These are phyloP conservation scores for Andrena camellia DNA, from an alignment of 2,888 invertebrate genomes.

Conservation along the genomic window DNA sequence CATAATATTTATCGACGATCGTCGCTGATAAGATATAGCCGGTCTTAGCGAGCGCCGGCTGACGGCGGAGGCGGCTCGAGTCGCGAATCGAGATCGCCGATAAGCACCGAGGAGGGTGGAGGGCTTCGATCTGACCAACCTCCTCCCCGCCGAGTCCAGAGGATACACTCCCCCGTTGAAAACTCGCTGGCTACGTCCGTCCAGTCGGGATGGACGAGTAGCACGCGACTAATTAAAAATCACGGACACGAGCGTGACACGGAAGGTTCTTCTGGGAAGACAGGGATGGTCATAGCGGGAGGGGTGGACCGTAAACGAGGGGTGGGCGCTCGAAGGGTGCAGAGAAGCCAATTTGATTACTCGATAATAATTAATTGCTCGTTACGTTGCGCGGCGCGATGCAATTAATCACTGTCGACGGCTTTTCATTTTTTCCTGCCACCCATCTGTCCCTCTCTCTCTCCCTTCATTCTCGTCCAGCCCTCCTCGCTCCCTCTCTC, in stretches of 20 bases:
- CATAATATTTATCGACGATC: conserved; percentile 71
- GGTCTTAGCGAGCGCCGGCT: conserved; percentile 16
- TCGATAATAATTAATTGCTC: conserved; percentile 81
- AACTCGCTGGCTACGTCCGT: conserved; percentile 18
- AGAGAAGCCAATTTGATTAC: conserved; percentile 75
- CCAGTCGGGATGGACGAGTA: not conserved
- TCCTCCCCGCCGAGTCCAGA: not conserved
- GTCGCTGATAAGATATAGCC: conserved; percentile 54
- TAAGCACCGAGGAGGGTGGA: conserved; percentile 50
- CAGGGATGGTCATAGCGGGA: conserved; percentile 23
- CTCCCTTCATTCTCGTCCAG: conserved; percentile 15
- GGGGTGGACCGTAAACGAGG: conserved; percentile 12
- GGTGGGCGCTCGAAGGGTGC: conserved; percentile 32
- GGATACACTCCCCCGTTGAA: conserved; percentile 41
- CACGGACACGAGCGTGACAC: conserved; percentile 46
- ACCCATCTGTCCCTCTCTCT: conserved; percentile 57
- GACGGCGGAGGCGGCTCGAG: conserved; percentile 19
- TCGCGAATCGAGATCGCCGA: conserved; percentile 64
- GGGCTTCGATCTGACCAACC: conserved; percentile 37
- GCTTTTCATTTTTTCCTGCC: conserved; percentile 73
- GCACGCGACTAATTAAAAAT: conserved; percentile 75
- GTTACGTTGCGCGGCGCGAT: conserved; percentile 69
- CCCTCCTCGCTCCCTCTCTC: conserved; percentile 32
- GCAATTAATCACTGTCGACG: conserved; percentile 77
- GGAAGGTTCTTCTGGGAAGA: conserved; percentile 14